A percentile compares a stretch with the other conserved stretches of the same genome.
phyloP scores from a whole-genome alignment of 2,113 vertebrate species.

The Alethe castanea region DNA sequence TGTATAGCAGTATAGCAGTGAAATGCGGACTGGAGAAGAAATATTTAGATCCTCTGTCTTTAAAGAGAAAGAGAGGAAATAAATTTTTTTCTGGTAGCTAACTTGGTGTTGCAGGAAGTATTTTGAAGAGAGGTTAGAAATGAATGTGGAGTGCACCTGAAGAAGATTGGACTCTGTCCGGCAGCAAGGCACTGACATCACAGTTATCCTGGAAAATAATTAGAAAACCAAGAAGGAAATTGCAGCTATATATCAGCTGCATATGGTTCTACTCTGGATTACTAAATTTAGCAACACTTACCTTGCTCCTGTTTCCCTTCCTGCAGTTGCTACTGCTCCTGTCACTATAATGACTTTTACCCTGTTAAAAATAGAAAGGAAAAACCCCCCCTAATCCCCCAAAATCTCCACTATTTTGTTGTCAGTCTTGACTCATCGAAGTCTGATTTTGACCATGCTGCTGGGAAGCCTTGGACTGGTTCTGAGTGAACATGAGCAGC shows the following conservation, averaged over 20 bases:
- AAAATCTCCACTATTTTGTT: not conserved
- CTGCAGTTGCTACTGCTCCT: not conserved
- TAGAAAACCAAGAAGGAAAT: not conserved
- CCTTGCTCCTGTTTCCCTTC: not conserved
- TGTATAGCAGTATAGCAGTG: not conserved
- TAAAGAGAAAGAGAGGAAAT: not conserved
- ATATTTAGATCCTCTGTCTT: not conserved
- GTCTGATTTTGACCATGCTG: not conserved
- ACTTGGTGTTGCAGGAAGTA: not conserved
- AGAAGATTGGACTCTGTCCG: not conserved
- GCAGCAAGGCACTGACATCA: not conserved
- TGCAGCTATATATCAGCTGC: not conserved
- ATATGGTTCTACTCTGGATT: not conserved
- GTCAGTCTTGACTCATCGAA: not conserved
- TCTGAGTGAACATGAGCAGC: not conserved
- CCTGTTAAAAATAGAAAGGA: not conserved
- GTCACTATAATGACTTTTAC: not conserved
- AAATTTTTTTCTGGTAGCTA: not conserved
- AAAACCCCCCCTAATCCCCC: rapidly evolving
- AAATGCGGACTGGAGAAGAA: not conserved
- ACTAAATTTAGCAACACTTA: not conserved
- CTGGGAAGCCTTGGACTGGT: not conserved
- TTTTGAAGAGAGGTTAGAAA: not conserved
- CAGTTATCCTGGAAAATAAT: not conserved
- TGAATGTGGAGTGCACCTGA: not conserved